A percentile compares a stretch with the other conserved stretches of the same genome.
These are phyloP conservation scores for Sardina pilchardus DNA, from an alignment of 2,113 vertebrate species.

Conservation along the genomic window DNA sequence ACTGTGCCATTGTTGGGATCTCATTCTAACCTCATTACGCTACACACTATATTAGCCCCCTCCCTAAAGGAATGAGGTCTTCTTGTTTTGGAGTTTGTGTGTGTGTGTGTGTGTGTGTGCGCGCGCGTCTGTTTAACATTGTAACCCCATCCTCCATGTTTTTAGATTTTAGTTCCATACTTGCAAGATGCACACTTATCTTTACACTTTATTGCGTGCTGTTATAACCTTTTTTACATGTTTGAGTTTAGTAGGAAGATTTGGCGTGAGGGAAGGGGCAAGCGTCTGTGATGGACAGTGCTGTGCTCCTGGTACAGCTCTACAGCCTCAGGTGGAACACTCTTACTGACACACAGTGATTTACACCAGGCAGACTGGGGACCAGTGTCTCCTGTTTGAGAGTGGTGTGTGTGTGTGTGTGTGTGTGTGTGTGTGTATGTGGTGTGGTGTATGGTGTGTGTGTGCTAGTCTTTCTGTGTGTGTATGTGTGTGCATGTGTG, in stretches of 20 bases:
- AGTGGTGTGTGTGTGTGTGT: background rate
- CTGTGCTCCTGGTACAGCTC: no score
- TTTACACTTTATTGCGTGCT: no score
- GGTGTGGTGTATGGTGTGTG: background rate
- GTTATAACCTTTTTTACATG: no score
- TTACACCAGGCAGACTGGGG: slow-evolving; percentile 45
- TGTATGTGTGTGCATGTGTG: background rate
- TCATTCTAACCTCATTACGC: background rate
- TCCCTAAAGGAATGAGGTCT: background rate
- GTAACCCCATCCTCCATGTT: no score
- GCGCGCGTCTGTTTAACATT: background rate
- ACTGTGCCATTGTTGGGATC: background rate
- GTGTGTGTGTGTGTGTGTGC: slow-evolving; percentile 46
- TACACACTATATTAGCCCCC: background rate
- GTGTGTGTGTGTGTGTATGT: background rate
- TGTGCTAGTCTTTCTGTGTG: background rate
- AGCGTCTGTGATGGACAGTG: background rate
- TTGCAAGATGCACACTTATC: no score
- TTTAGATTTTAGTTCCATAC: no score
- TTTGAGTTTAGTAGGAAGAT: no score
- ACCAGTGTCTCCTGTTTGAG: slow-evolving; percentile 34
- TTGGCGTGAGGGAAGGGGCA: no score
- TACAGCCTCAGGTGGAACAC: background rate
- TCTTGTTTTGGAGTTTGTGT: background rate
- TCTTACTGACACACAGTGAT: slow-evolving; percentile 40